A percentile compares a stretch with the other conserved stretches of the same genome.
Conservation (phyloP, 2,888 invertebrate species). For the Volucella inanis region DNA sequence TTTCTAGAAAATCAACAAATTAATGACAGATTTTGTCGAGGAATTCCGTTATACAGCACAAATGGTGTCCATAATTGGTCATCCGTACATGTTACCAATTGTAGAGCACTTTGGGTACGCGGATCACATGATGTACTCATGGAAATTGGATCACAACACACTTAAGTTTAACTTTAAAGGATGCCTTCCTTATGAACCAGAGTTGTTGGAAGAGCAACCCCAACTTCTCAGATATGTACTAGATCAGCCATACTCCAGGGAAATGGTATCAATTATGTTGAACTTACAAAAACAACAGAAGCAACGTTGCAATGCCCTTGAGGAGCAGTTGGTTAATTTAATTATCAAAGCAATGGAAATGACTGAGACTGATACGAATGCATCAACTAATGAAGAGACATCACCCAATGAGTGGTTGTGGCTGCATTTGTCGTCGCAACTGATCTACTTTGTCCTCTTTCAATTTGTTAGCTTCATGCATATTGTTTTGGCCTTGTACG, state of each 20-base stretch:
- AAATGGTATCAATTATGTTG: constrained; percentile 97
- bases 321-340: constrained; percentile 95
- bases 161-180: constrained; percentile 86
- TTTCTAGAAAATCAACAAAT: constrained; percentile 90
- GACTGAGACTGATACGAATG: constrained; percentile 88
- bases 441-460: constrained; percentile 97
- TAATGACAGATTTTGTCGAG: constrained; percentile 94
- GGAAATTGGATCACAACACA: constrained; percentile 95
- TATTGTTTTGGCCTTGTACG: constrained; percentile 94
- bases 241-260: constrained; percentile 97
- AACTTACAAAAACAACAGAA: constrained; percentile 96
- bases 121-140: constrained; percentile 94
- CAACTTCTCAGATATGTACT: constrained; percentile 93
- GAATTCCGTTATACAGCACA: constrained; percentile 97
- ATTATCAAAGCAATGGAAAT: constrained; percentile 96
- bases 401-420: constrained; percentile 89
- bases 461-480: constrained; percentile 97
- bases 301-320: constrained; percentile 93
- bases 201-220: constrained; percentile 94
- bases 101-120: constrained; percentile 96
- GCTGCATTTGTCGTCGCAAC: constrained; percentile 96
- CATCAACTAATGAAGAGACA: constrained; percentile 84
- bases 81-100: constrained; percentile 95
- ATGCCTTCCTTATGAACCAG: constrained; percentile 94
- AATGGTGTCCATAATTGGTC: constrained; percentile 96